A percentile compares a stretch with the other conserved stretches of the same genome.
Evolutionary conservation across 1,140 invertebrate genomes (phyloP).

Genomic region (Diachasma alloeum): DNA sequence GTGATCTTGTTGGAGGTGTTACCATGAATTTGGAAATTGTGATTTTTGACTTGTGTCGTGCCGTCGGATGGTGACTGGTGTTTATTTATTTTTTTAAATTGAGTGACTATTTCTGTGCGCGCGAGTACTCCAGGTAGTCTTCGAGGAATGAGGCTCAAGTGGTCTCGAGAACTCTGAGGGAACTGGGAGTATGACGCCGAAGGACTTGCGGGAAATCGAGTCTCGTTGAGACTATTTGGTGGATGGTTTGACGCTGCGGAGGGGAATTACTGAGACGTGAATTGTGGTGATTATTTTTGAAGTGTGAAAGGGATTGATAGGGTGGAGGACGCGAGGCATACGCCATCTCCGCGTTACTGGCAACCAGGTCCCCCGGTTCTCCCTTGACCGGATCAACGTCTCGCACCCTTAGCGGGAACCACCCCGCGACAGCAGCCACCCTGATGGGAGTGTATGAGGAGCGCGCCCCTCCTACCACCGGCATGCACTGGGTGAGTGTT

Average conservation of each 20-base stretch:
- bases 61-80: slow-evolving; percentile 19
- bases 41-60: not conserved
- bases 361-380: slow-evolving; percentile 52
- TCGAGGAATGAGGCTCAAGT: not conserved
- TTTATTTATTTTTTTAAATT: not conserved
- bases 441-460: slow-evolving; percentile 70
- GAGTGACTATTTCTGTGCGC: not conserved
- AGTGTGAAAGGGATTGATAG: not conserved
- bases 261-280: not conserved
- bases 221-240: not conserved
- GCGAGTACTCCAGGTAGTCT: not conserved
- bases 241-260: too few relatives aligned
- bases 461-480: slow-evolving; percentile 66
- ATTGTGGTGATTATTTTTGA: not conserved
- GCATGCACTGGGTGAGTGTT: slow-evolving; percentile 68
- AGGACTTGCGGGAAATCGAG: not conserved
- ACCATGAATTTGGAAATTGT: not conserved
- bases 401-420: slow-evolving; percentile 59
- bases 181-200: not conserved
- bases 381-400: slow-evolving; percentile 53
- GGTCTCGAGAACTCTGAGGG: not conserved
- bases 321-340: slow-evolving; percentile 40
- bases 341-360: slow-evolving; percentile 56
- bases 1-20: not conserved
- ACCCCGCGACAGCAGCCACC: slow-evolving; percentile 63